Evolutionary conservation across 2,113 vertebrate genomes (phyloP).

Genomic region (Hyla sarda): DNA sequence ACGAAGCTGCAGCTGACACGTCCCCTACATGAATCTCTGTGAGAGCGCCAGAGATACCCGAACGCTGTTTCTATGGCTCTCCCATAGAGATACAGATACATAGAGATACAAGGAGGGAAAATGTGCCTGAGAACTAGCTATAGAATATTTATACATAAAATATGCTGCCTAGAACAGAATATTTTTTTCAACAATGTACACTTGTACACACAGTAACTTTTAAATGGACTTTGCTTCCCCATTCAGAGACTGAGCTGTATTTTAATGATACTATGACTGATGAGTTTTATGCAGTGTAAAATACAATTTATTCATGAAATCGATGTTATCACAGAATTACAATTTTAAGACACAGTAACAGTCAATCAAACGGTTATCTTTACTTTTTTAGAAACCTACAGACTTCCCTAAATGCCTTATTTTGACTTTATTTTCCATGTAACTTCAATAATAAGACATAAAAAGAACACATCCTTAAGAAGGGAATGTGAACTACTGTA

Average conservation of each 20-base stretch:
- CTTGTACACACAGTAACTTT: neutral
- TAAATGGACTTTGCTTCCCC: neutral
- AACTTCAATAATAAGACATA: neutral
- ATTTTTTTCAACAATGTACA: neutral
- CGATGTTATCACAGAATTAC: neutral
- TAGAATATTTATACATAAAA: neutral
- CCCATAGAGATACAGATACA: too few relatives aligned
- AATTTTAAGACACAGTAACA: neutral
- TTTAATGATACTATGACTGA: neutral
- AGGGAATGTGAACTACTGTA: neutral
- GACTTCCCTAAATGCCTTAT: neutral
- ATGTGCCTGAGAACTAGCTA: neutral
- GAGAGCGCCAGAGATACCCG: too few relatives aligned
- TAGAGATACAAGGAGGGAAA: too few relatives aligned
- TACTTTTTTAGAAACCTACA: neutral
- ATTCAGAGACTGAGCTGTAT: neutral
- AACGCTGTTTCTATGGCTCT: too few relatives aligned
- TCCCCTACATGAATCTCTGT: too few relatives aligned
- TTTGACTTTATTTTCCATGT: neutral
- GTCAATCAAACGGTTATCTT: neutral
- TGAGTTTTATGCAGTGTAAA: neutral
- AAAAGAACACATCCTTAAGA: constrained; percentile 1
- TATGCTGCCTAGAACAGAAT: too few relatives aligned
- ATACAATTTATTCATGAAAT: neutral
- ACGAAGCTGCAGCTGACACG: too few relatives aligned